A percentile compares a stretch with the other conserved stretches of the same genome.
Evolutionary conservation across 2,888 invertebrate species (phyloP).

Genomic region (Lepas anatifera): DNA sequence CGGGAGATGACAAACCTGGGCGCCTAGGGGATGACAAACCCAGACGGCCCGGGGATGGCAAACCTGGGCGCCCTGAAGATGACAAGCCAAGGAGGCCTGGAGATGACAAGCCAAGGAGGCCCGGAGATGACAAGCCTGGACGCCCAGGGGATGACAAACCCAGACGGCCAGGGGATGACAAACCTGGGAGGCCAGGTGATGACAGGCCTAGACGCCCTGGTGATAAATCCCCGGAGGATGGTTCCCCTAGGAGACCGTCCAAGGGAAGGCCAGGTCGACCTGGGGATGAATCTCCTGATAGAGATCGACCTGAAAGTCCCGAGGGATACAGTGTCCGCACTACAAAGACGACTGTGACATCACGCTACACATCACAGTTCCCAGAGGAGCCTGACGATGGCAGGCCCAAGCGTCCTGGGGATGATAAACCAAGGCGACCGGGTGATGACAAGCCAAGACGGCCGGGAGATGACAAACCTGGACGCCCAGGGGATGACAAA

Average conservation of each 20-base stretch:
- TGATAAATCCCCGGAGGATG: background rate
- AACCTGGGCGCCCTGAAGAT: too few relatives aligned
- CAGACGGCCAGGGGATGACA: too few relatives aligned
- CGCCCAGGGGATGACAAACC: too few relatives aligned
- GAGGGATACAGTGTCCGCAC: background rate
- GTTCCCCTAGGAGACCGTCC: background rate
- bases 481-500: background rate
- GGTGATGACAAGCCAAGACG: background rate
- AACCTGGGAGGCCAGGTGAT: too few relatives aligned
- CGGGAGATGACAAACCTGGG: background rate
- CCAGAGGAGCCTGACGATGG: background rate
- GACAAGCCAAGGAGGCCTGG: too few relatives aligned
- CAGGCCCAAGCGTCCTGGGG: background rate
- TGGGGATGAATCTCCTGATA: background rate
- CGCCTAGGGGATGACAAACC: background rate
- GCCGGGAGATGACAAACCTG: background rate
- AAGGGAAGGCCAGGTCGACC: background rate
- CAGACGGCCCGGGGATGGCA: too few relatives aligned
- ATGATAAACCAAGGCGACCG: background rate
- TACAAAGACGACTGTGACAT: background rate
- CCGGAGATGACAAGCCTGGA: too few relatives aligned
- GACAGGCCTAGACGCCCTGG: background rate
- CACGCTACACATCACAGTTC: background rate
- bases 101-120: background rate
- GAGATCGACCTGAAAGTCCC: background rate